Percentiles rank a stretch among this genome's conserved stretches.
Evolutionary conservation across 2,113 vertebrate species (phyloP).

Genomic region (Podiceps cristatus): DNA sequence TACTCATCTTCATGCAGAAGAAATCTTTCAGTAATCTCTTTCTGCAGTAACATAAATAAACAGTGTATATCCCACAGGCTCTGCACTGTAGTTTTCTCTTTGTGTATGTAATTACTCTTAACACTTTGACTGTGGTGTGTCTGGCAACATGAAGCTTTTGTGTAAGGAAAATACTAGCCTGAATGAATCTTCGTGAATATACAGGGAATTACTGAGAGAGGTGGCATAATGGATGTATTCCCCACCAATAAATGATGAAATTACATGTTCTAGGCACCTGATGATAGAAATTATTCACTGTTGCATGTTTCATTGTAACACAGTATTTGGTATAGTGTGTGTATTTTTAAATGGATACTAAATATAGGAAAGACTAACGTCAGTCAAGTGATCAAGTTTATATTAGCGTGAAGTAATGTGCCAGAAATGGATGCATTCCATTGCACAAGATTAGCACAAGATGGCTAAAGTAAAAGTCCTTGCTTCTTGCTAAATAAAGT

Average conservation of each 20-base stretch:
- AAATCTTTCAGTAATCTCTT: conserved; percentile 50
- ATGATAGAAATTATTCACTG: background rate
- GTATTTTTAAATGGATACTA: conserved; percentile 1
- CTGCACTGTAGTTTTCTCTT: conserved; percentile 50
- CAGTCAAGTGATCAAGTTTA: background rate
- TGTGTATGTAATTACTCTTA: conserved; percentile 52
- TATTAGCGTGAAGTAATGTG: background rate
- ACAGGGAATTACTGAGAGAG: background rate
- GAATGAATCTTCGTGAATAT: background rate
- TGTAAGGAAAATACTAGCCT: background rate
- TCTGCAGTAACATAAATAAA: conserved; percentile 63
- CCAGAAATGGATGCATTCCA: background rate
- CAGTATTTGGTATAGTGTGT: background rate
- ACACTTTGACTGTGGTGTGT: background rate
- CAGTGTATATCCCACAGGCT: conserved; percentile 47
- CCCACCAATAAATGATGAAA: background rate
- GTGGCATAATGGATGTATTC: background rate
- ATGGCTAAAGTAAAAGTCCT: background rate
- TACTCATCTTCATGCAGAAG: conserved; percentile 43
- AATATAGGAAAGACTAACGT: background rate
- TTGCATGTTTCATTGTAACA: conserved; percentile 34
- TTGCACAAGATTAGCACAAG: background rate
- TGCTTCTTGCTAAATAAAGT: background rate
- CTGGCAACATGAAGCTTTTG: background rate
- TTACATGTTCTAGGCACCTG: background rate